Evolutionary conservation across 2,888 invertebrate species (phyloP), one percentile per base, ranked within the genome.

Genomic region (Uloborus plumipes): DNA sequence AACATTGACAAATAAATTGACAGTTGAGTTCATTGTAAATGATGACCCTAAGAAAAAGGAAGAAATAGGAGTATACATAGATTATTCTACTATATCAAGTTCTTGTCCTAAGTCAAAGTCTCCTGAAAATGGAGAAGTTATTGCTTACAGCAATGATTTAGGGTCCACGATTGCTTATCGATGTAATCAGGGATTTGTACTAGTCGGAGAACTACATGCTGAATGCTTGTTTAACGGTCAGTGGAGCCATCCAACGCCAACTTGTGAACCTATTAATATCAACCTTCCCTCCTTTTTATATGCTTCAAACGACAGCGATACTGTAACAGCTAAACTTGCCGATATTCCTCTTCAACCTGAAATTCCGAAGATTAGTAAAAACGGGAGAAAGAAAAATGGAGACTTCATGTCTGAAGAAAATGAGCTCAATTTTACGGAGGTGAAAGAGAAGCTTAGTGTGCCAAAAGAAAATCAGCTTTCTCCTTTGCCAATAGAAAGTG

Each of bases 81-180:
- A 65, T 14, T 84, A 84, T 58, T 75, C 69, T 14, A n/a, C 67
- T 0, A 62, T 84, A 2, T 64, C 72, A 18, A 78, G 69, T 22
- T 80, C 78, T 3, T 84, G 84, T 69, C 69, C 84, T 2, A 74
- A 72, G 26, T 77, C 81, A 1, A 59, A n/a, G n/a, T 20, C 77
- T 20, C 84, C 82, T 26, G 74, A 64, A 26, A 84, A 82, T 73
- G 84, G 84, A 18, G 69, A 82, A 59, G 81, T 74, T 18, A 70
- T 82, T 61, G 84, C 47, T 22, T 73, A 69, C 26, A 77, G 77
- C 39, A 62, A 61, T 22, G 64, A 70, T 53, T 62, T 82, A 47
- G 84, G 82, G n/a, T 84, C 84, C 15, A 70, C 55, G 11, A 31
- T 84, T 22, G 59, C 78, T 16, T 84, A 67, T 59, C 59, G 70